Base-by-base conservation (phyloP, 2,888 invertebrate species). In the Nomada goodeniana region DNA sequence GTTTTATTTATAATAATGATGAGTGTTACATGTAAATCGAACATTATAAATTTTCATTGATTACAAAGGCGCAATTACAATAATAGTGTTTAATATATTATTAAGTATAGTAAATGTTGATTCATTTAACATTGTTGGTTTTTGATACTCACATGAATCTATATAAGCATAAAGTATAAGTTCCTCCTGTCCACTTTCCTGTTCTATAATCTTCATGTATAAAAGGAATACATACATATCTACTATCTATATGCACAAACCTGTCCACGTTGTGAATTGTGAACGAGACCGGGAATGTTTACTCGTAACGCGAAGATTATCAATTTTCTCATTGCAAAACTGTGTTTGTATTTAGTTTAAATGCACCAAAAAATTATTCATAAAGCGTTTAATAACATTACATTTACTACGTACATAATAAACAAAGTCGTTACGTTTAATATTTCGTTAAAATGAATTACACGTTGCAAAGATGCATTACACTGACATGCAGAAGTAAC, bases 361-460 rank as follows among this genome's bases (percentile, higher is more conserved):
- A 20, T 52, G 57, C 29, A 57, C 0, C 57, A 26, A 76, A 23
- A 60, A n/a, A 44, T 69, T 0, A 0, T 47, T 47, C 15, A 52
- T 57, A 9, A 20, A 50, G 68, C 23, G 50, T 36, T 11, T 29
- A 3, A 20, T 50, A 36, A 3, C 26, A 47, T 47, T 23, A 15
- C 57, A 18, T 5, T 61, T 47, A 15, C 29, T n/a, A 1, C 47
- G 9, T 36, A 59, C 13, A 44, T 55, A 20, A 23, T 11, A 55
- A 20, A 23, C 4, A 55, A 42, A 47, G n/a, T 23, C n/a, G 36
- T 53, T 57, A 55, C 47, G 61, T 36, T 44, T 23, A 65, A 83
- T 29, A 76, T 20, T n/a, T 61, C 50, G 23, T 10, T 36, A 75
- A 72, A 60, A 90, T 89, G 89, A 86, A 65, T 85, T 77, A 69